Conservation (phyloP, 2,113 vertebrate genomes). For the Nyctereutes procyonoides region DNA sequence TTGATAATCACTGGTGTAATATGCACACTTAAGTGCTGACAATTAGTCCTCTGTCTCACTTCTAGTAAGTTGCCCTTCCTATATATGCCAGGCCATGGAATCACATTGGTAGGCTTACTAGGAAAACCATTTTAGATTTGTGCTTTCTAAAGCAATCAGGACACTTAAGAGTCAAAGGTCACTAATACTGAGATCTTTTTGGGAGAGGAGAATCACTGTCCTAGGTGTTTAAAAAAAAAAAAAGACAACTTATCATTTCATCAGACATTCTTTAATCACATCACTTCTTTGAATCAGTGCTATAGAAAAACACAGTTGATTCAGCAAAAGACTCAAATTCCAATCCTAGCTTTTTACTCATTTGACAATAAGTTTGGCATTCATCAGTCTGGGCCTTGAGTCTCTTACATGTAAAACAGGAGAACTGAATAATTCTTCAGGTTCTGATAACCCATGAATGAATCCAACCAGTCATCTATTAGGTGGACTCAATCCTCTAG, state of each 20-base stretch:
- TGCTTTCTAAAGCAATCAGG: constrained; percentile 38
- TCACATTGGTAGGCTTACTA: not conserved
- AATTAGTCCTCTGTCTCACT: not conserved
- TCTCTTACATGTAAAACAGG: constrained; percentile 20
- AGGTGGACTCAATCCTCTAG: not conserved
- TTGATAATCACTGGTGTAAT: not conserved
- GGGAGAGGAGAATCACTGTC: not conserved
- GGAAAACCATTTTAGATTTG: constrained; percentile 34
- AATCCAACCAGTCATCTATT: constrained; percentile 4
- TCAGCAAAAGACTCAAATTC: constrained; percentile 49
- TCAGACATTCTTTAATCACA: not conserved
- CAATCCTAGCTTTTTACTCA: constrained; percentile 39
- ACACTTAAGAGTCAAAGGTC: not conserved
- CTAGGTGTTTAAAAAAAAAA: not conserved
- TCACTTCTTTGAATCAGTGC: constrained; percentile 1
- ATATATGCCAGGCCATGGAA: not conserved
- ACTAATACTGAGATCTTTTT: constrained; percentile 27
- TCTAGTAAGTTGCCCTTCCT: not conserved
- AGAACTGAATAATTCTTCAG: constrained; percentile 18
- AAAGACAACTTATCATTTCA: not conserved
- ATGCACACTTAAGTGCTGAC: not conserved
- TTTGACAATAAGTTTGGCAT: not conserved
- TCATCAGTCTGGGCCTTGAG: not conserved
- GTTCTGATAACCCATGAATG: not conserved
- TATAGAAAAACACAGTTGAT: constrained; percentile 41